Evolutionary conservation across 2,113 vertebrate genomes (phyloP).

Genomic region (Grallaria varia): DNA sequence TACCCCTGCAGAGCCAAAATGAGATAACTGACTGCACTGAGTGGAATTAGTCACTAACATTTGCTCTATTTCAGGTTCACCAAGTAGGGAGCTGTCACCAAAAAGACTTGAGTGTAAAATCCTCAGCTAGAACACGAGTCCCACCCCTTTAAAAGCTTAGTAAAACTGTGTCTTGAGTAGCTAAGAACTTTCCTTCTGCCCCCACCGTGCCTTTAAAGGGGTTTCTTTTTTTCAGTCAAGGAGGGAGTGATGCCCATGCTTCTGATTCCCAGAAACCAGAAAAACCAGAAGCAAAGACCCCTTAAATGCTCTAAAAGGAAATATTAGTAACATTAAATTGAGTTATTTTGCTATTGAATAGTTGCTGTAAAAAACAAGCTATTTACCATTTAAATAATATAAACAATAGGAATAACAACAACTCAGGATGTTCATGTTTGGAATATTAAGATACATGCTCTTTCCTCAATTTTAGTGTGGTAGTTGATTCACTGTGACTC

Average conservation of each 20-base stretch:
- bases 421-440: neutral
- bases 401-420: neutral
- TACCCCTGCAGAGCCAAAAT: neutral
- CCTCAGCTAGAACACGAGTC: neutral
- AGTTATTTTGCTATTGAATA: neutral
- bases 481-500: neutral
- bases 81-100: neutral
- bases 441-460: neutral
- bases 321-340: neutral
- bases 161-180: neutral
- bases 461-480: neutral
- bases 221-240: neutral
- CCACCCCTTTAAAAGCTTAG: neutral
- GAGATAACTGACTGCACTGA: neutral
- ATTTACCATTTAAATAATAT: neutral
- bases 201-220: neutral
- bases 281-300: neutral
- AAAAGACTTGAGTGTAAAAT: neutral
- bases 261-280: neutral
- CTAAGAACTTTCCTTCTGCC: neutral
- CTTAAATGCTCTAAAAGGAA: neutral
- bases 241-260: neutral
- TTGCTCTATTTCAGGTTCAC: neutral
- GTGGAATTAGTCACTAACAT: neutral
- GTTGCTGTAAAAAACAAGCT: neutral